Evolutionary conservation across 1,140 invertebrate genomes (phyloP).

Genomic region (Phocides pigmalion): DNA sequence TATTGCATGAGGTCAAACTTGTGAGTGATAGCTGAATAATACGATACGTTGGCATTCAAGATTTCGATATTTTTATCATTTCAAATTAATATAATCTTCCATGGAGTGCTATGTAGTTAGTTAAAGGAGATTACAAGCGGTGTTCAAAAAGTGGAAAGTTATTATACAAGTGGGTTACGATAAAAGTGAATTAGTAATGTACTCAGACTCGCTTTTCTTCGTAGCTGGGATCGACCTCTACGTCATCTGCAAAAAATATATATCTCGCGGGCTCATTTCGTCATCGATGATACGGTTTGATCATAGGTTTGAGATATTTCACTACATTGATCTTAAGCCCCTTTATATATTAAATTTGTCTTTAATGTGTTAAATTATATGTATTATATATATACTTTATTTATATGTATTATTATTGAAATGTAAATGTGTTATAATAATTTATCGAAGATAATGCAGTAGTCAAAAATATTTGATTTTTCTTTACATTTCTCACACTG

Average conservation of each 20-base stretch:
- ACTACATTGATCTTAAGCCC: no score
- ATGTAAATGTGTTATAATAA: no score
- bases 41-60: background rate
- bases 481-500: no score
- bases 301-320: background rate
- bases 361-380: no score
- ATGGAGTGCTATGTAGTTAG: background rate
- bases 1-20: no score
- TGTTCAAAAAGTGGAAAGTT: background rate
- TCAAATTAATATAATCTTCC: background rate
- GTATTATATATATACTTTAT: no score
- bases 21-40: no score
- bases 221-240: background rate
- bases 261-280: background rate
- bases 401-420: no score
- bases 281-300: background rate
- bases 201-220: background rate
- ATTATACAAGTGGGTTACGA: background rate
- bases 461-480: no score
- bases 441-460: no score
- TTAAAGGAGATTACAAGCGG: background rate
- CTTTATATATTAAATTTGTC: no score
- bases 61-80: background rate
- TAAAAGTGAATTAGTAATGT: background rate
- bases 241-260: background rate